Evolutionary conservation across 2,888 invertebrate species (phyloP).

Genomic region (Sminthurides aquaticus): DNA sequence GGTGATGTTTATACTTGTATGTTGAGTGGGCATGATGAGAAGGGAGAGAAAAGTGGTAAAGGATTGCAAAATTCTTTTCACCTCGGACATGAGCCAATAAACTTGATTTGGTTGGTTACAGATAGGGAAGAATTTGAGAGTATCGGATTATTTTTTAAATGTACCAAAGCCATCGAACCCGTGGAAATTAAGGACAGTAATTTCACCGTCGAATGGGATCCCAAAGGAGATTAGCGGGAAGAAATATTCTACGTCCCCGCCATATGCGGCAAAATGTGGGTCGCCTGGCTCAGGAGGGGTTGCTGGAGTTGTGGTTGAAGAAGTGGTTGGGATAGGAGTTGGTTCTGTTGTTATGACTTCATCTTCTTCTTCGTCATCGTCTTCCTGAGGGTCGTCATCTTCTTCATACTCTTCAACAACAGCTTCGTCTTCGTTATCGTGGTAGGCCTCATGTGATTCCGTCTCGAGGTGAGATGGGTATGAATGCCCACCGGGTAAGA

Average conservation of each 20-base stretch:
- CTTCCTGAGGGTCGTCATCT: neutral
- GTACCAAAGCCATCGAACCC: constrained; percentile 35
- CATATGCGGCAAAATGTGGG: constrained; percentile 32
- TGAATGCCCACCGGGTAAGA: neutral
- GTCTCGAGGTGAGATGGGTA: neutral
- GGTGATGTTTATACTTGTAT: too few species aligned
- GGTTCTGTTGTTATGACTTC: neutral
- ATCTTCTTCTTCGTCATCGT: neutral
- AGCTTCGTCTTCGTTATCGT: neutral
- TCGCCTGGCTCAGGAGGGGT: constrained; percentile 6
- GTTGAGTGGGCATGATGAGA: too few species aligned
- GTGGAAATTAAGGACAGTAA: constrained; percentile 38
- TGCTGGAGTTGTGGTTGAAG: neutral
- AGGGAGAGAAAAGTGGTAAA: too few species aligned
- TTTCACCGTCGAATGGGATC: constrained; percentile 41
- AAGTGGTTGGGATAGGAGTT: neutral
- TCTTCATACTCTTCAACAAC: neutral
- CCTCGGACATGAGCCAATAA: too few species aligned
- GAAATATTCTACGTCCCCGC: constrained; percentile 41
- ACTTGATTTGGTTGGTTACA: too few species aligned
- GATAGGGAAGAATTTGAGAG: too few species aligned
- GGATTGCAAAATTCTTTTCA: neutral
- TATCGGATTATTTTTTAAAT: neutral
- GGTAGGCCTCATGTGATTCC: neutral
- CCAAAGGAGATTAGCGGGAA: constrained; percentile 37